Evolutionary conservation across 2,888 invertebrate genomes (phyloP).

Genomic region (Carpatolechia fugitivella): DNA sequence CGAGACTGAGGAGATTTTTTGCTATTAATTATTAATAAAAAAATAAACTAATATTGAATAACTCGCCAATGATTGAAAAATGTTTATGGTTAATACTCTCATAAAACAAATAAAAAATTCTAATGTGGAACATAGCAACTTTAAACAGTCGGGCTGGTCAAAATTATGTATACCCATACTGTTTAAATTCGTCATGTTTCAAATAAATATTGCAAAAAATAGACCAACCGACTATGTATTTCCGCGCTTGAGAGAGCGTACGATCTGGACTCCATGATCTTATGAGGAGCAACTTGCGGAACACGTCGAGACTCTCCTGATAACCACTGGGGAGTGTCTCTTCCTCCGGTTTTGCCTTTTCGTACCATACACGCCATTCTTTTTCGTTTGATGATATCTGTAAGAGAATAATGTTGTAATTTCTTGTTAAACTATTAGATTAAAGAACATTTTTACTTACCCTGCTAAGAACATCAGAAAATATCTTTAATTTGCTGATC

Average conservation of each 20-base stretch:
- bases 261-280: slow-evolving; percentile 97
- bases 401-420: slow-evolving; percentile 16
- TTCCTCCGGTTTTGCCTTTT: slow-evolving; percentile 95
- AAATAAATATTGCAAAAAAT: background rate
- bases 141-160: too few species aligned
- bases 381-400: slow-evolving; percentile 91
- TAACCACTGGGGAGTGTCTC: slow-evolving; percentile 95
- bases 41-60: too few species aligned
- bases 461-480: slow-evolving; percentile 87
- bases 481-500: slow-evolving; percentile 90
- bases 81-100: too few species aligned
- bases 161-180: too few species aligned
- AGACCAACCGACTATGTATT: slow-evolving; percentile 90
- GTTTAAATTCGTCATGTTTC: background rate
- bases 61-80: too few species aligned
- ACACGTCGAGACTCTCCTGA: slow-evolving; percentile 90
- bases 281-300: slow-evolving; percentile 91
- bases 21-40: too few species aligned
- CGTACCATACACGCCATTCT: slow-evolving; percentile 95
- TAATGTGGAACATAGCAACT: too few species aligned
- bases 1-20: too few species aligned
- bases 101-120: too few species aligned
- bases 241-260: slow-evolving; percentile 94
- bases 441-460: too few species aligned
- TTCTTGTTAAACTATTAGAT: too few species aligned